Conservation (phyloP, 1,140 invertebrate species). For the Oryctes rhinoceros region DNA sequence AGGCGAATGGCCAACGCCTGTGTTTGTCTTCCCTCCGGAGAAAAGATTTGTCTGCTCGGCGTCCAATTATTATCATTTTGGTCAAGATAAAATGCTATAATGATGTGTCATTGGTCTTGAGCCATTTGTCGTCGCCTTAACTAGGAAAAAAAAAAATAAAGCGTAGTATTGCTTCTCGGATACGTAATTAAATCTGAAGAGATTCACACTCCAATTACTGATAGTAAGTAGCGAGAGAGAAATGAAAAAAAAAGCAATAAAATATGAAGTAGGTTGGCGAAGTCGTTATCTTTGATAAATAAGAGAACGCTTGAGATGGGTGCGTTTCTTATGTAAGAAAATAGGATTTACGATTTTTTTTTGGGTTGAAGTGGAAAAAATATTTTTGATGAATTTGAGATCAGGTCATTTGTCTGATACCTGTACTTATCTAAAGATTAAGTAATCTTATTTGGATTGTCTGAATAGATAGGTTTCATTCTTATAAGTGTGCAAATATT, state of each 20-base stretch:
- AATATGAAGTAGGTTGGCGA: neutral
- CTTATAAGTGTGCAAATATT: neutral
- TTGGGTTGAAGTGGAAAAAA: too few species aligned
- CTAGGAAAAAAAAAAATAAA: neutral
- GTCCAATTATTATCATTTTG: conserved; percentile 19
- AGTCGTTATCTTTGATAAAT: conserved; percentile 12
- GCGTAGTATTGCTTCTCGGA: neutral
- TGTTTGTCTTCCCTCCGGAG: neutral
- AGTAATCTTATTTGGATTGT: neutral
- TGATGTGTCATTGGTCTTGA: conserved; percentile 2
- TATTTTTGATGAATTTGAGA: neutral
- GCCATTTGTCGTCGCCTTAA: neutral
- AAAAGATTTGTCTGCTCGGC: conserved; percentile 1
- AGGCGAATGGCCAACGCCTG: neutral
- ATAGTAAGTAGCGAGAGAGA: conserved; percentile 1
- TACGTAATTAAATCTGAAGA: conserved; percentile 15
- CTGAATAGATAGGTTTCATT: neutral
- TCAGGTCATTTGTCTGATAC: conserved; percentile 5
- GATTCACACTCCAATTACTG: conserved; percentile 2
- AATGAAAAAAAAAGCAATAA: neutral
- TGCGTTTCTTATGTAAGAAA: neutral
- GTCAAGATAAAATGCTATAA: conserved; percentile 11
- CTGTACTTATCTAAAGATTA: neutral
- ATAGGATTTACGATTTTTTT: neutral
- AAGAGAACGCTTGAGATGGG: neutral